Evolutionary conservation across 2,797 vertebrate species (phyloP).

Genomic region (Siniperca undulata): DNA sequence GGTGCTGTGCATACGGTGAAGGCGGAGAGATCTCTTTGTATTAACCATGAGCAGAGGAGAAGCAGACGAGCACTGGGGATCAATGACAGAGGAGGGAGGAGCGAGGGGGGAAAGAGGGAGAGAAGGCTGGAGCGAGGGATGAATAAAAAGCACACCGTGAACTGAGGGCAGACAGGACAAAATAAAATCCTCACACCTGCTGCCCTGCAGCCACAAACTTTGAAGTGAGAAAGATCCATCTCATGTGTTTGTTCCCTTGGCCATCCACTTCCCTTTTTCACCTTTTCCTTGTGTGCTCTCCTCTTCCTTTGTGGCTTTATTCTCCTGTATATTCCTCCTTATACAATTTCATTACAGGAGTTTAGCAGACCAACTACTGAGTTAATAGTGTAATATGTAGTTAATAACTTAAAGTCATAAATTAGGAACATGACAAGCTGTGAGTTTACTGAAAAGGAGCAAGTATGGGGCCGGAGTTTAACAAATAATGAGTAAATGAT

Average conservation of each 20-base stretch:
- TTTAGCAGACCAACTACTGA: not conserved
- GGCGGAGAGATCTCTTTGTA: slow-evolving; percentile 76
- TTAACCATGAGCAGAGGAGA: slow-evolving; percentile 53
- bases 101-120: slow-evolving; percentile 17
- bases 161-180: slow-evolving; percentile 29
- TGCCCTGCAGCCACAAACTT: slow-evolving; percentile 39
- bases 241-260: slow-evolving; percentile 26
- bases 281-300: not conserved
- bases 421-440: not conserved
- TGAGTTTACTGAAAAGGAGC: slow-evolving; percentile 5
- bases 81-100: slow-evolving; percentile 50
- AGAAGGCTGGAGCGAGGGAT: slow-evolving; percentile 9
- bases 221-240: slow-evolving; percentile 51
- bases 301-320: not conserved
- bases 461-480: not conserved
- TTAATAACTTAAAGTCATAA: not conserved
- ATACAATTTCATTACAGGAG: not conserved
- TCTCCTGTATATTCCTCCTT: not conserved
- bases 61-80: slow-evolving; percentile 36
- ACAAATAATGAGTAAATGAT: not conserved
- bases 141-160: slow-evolving; percentile 39
- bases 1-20: slow-evolving; percentile 60
- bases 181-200: slow-evolving; percentile 51
- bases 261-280: not conserved
- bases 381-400: not conserved